Base-by-base conservation (phyloP, 2,797 vertebrate genomes). In the Nyctalus aviator region DNA sequence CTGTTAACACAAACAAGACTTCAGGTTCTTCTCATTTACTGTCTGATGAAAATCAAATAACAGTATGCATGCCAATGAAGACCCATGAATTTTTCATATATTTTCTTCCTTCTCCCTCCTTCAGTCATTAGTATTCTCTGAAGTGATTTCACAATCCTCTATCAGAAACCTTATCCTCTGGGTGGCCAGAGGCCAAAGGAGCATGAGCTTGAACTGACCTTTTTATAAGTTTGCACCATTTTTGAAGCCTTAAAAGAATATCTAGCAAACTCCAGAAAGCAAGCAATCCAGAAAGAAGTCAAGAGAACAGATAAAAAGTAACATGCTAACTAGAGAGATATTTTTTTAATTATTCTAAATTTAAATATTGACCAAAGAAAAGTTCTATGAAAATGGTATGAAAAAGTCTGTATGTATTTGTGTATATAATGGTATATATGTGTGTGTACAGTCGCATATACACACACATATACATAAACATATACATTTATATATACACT, bases 11-110 rank as follows among this genome's bases (percentile, higher is more conserved):
- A 97, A 94, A 90, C 62, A 97, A 84, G 88, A 94, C 90, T 96
- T 95, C 85, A 75, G 86, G 76, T 96, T 96, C 96, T 95, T 96
- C 88, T 92, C 76, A 95, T 96, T 97, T 97, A 89, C 90, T 95
- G 68, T 93, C 93, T 96, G 96, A 97, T 97, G 93, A 95, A 97
- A 97, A 94, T 76, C 6, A 4, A 90, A 82, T 78, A 87, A 92
- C 50, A 87, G 83, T 87, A 89, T 95, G 93, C 88, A 96, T 97
- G 68, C 53, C 93, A 95, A 97, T 95, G 92, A 97, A 93, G 46
- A 21, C 77, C 32, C n/a, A 97, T 97, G 88, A 92, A 94, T 95
- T 95, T 97, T 96, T 95, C 90, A 97, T 97, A 75, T 75, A 93
- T 92, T 92, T 86, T 92, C 27, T 32, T 87, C 46, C 59, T 92